Evolutionary conservation across 92 coral and sea anemone species (phyloP).

Genomic region (Epizoanthus scotinus): DNA sequence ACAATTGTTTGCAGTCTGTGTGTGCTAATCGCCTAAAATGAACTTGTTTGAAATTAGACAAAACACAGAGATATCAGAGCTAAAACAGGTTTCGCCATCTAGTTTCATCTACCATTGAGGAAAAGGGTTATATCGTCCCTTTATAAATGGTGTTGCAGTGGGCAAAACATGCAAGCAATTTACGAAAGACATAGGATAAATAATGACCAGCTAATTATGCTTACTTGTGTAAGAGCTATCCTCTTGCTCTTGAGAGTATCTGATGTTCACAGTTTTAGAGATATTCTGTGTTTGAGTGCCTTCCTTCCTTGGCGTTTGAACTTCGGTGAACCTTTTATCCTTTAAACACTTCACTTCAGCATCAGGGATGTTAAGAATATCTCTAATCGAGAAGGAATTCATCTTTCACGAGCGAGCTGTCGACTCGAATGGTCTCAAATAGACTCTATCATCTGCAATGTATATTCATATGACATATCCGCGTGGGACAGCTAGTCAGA

Average conservation of each 20-base stretch:
- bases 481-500: conserved; percentile 51
- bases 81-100: background rate
- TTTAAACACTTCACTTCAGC: conserved; percentile 39
- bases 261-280: conserved; percentile 41
- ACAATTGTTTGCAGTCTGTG: conserved; percentile 16
- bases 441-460: conserved; percentile 36
- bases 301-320: conserved; percentile 20
- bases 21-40: conserved; percentile 33
- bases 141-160: background rate
- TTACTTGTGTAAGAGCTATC: conserved; percentile 41
- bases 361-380: conserved; percentile 41
- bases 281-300: conserved; percentile 34
- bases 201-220: conserved; percentile 33
- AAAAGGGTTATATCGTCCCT: background rate
- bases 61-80: conserved; percentile 16
- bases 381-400: conserved; percentile 48
- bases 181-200: conserved; percentile 29
- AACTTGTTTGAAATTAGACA: conserved; percentile 24
- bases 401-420: conserved; percentile 45
- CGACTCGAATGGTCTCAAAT: conserved; percentile 42
- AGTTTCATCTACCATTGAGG: background rate
- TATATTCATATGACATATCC: conserved; percentile 46
- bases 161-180: conserved; percentile 23
- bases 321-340: conserved; percentile 39
- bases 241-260: conserved; percentile 40